Evolutionary conservation across 2,113 vertebrate genomes (phyloP).

Genomic region (Mirza zaza): DNA sequence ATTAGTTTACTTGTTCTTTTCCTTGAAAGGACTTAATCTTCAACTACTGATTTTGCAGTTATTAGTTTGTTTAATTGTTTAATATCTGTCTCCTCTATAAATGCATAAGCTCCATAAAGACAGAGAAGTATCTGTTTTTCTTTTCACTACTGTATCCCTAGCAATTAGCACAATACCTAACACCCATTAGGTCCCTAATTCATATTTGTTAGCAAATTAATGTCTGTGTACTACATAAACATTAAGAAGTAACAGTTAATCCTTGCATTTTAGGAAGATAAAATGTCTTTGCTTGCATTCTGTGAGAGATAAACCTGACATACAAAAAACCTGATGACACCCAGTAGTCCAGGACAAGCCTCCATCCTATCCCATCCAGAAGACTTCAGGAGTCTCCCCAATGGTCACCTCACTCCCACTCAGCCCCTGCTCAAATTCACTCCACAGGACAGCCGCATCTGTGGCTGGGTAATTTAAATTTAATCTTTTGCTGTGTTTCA

Average conservation of each 20-base stretch:
- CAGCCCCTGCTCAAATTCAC: neutral
- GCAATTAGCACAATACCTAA: neutral
- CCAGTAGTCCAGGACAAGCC: neutral
- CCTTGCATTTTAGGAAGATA: neutral
- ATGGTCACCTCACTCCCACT: neutral
- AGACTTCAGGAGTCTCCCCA: neutral
- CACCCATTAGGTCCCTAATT: neutral
- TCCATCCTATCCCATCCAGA: neutral
- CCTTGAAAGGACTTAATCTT: neutral
- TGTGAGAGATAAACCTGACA: neutral
- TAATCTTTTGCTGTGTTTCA: neutral
- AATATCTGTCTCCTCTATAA: neutral
- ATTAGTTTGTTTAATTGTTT: neutral
- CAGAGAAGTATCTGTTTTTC: neutral
- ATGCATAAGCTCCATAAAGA: neutral
- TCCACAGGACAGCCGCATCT: neutral
- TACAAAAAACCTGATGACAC: neutral
- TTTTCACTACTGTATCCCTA: neutral
- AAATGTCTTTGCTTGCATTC: neutral
- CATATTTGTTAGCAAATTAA: neutral
- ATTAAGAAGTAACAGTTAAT: neutral
- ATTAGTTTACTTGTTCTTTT: neutral
- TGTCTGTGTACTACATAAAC: neutral
- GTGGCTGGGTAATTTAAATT: neutral
- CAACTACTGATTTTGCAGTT: neutral